phyloP scores from a whole-genome alignment of 1,140 invertebrate species.

The Hycleus phaleratus region DNA sequence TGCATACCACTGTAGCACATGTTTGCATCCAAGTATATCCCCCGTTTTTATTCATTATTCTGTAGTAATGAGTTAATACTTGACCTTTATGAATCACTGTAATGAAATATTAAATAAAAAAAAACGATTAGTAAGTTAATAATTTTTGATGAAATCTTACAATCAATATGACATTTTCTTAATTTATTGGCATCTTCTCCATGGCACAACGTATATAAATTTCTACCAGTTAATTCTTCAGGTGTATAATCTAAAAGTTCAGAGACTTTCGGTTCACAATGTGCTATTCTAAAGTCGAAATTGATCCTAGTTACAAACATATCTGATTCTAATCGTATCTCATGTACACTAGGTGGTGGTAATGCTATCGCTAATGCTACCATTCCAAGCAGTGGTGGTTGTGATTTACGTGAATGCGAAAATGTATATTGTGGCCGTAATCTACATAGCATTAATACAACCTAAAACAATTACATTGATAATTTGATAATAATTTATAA shows the following conservation, averaged over 20 bases:
- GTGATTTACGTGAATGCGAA: slow-evolving; percentile 76
- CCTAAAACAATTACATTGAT: slow-evolving; percentile 50
- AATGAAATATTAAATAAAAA: slow-evolving; percentile 13
- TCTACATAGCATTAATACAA: slow-evolving; percentile 83
- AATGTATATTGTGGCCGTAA: slow-evolving; percentile 87
- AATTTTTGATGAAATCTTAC: slow-evolving; percentile 52
- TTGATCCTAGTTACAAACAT: slow-evolving; percentile 96
- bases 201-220: slow-evolving; percentile 89
- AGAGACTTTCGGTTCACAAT: slow-evolving; percentile 93
- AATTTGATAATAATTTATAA: neutral
- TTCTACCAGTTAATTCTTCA: slow-evolving; percentile 89
- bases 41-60: slow-evolving; percentile 91
- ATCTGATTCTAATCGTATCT: slow-evolving; percentile 89
- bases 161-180: slow-evolving; percentile 84
- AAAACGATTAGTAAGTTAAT: neutral
- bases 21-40: slow-evolving; percentile 95
- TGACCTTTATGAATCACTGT: slow-evolving; percentile 94
- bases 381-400: slow-evolving; percentile 81
- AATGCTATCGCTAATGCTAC: slow-evolving; percentile 90
- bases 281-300: slow-evolving; percentile 92
- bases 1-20: slow-evolving; percentile 93
- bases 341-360: slow-evolving; percentile 92
- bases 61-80: slow-evolving; percentile 91
- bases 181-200: slow-evolving; percentile 90
- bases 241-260: slow-evolving; percentile 88